Evolutionary conservation across 2,888 invertebrate genomes (phyloP), one percentile per base, ranked within the genome.

Genomic region (Horisme vitalbata): DNA sequence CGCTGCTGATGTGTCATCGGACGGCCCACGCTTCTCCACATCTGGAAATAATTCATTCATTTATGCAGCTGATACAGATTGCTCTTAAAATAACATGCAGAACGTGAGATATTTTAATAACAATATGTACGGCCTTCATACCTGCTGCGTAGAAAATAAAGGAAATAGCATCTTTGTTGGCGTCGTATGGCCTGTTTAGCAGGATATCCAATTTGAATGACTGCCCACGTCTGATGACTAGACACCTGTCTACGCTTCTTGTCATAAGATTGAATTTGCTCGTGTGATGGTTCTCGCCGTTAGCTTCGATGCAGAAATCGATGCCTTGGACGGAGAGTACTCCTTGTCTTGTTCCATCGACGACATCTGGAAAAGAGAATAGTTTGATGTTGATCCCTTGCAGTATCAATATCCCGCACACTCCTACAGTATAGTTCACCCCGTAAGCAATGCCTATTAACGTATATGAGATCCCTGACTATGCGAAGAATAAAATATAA

Each of bases 161-260:
- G 24, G 95, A 95, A 30, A 97, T 89, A 4, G 94, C 95, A 80
- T 97, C 97, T 66, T 87, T 92, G 9, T 89, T 90, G 11, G 93
- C 91, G 63, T 94, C 92, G 75, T 94, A 97, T 8, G 94, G 92
- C 35, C 96, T 91, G 66, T 93, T 95, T 46, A 97, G 91, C 8
- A 91, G 90, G 41, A 97, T 86, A 61, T 93, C 92, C 30, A 96
- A 74, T 67, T 90, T 91, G 79, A 98, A 97, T 13, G 94, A 88
- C 77, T 97, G 96, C 4, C 97, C 97, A 54, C 97, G 90, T 51
- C 97, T 91, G 4, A 97, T 91, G 0, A 98, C 94, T 32, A 97
- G 89, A 54, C 93, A 91, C 31, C 92, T 92, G 68, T 84, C 83
- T 34, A 76, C 80, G n/a, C 68, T 69, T 41, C 92, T 89, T 47